These are phyloP conservation scores for Columba livia DNA, from an alignment of 2,113 vertebrate genomes.

Conservation along the genomic window DNA sequence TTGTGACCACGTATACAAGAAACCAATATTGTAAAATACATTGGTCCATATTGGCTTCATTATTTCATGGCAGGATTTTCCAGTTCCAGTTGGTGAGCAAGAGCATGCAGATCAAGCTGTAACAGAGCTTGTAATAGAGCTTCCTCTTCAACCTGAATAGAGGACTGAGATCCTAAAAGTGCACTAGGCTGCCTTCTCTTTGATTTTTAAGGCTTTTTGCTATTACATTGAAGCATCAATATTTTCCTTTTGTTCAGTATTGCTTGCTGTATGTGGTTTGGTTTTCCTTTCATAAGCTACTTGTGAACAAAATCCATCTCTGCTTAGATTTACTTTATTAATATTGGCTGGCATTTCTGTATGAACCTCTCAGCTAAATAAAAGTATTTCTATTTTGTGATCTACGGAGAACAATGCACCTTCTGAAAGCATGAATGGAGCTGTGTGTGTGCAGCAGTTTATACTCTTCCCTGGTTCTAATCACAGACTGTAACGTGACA, in stretches of 20 bases:
- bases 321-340: conserved; percentile 41
- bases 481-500: neutral
- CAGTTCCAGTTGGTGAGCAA: neutral
- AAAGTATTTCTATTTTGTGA: conserved; percentile 3
- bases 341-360: conserved; percentile 30
- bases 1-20: neutral
- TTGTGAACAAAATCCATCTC: conserved; percentile 30
- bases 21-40: neutral
- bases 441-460: neutral
- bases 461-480: neutral
- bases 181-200: neutral
- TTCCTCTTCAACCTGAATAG: neutral
- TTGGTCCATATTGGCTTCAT: neutral
- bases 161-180: neutral
- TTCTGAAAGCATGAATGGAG: neutral
- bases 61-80: neutral
- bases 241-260: neutral
- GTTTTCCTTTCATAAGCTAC: conserved; percentile 9
- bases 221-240: neutral
- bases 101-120: neutral
- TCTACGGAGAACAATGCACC: neutral
- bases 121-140: neutral
- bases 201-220: neutral
- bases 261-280: neutral
- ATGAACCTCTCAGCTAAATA: conserved; percentile 39